A percentile compares a stretch with the other conserved stretches of the same genome.
phyloP scores from a whole-genome alignment of 2,113 vertebrate genomes.

The Phalacrocorax carbo region DNA sequence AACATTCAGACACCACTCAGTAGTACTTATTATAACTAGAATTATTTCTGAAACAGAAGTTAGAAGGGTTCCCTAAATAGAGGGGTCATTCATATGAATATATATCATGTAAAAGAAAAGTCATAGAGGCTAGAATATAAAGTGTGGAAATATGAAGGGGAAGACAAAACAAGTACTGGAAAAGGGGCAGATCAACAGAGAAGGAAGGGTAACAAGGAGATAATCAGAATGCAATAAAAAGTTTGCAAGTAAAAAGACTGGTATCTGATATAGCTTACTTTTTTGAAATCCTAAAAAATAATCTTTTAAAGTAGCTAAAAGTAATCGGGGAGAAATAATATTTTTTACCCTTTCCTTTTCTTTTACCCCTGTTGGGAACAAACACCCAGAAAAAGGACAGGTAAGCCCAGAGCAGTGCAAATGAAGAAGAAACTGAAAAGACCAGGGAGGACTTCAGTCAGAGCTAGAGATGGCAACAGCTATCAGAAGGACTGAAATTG shows the following conservation, averaged over 20 bases:
- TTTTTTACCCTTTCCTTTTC: neutral
- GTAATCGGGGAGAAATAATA: neutral
- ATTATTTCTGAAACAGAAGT: neutral
- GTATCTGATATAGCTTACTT: neutral
- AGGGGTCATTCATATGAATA: neutral
- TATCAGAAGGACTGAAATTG: neutral
- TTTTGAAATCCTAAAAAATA: neutral
- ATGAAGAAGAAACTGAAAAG: neutral
- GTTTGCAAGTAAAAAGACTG: neutral
- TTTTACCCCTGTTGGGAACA: neutral
- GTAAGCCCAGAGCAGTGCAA: neutral
- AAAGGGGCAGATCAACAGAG: neutral
- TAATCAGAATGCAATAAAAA: neutral
- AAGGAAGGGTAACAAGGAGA: neutral
- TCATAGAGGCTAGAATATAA: neutral
- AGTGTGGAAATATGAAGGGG: neutral
- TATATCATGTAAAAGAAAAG: neutral
- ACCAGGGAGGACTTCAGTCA: neutral
- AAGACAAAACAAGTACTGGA: neutral
- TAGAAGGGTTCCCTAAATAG: neutral
- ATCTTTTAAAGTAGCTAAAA: neutral
- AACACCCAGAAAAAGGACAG: neutral
- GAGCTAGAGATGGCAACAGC: neutral
- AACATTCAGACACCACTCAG: neutral
- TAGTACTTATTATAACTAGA: neutral